phyloP scores from a whole-genome alignment of 2,113 vertebrate species.

The Heterocephalus glaber region DNA sequence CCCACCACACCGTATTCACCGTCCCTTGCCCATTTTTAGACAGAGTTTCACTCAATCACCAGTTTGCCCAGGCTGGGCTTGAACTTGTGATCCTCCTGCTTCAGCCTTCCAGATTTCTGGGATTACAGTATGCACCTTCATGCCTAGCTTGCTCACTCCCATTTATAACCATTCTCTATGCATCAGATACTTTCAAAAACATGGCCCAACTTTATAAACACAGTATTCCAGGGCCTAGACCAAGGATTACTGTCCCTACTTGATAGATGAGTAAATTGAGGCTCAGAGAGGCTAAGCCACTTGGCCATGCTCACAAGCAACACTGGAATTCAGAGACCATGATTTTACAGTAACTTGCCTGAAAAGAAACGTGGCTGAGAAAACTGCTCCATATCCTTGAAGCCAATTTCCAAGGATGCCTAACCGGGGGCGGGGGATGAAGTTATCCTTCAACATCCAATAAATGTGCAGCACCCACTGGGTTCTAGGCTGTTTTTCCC shows the following conservation, averaged over 20 bases:
- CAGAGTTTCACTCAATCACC: not conserved
- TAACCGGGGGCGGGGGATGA: accelerated
- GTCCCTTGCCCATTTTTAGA: not conserved
- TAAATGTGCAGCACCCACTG: not conserved
- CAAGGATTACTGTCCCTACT: not conserved
- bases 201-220: not conserved
- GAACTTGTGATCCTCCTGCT: not conserved
- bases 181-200: not conserved
- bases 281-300: not conserved
- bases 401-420: not conserved
- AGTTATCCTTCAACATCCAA: not conserved
- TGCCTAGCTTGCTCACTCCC: not conserved
- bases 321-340: not conserved
- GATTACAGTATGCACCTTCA: not conserved
- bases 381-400: not conserved
- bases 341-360: not conserved
- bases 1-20: not conserved
- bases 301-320: not conserved
- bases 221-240: not conserved
- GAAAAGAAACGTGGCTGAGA: not conserved
- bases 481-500: too few relatives aligned
- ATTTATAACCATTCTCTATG: not conserved
- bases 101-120: not conserved
- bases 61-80: not conserved
- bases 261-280: not conserved